Base-by-base conservation (phyloP, 2,797 vertebrate genomes). In the Xenentodon cancila region DNA sequence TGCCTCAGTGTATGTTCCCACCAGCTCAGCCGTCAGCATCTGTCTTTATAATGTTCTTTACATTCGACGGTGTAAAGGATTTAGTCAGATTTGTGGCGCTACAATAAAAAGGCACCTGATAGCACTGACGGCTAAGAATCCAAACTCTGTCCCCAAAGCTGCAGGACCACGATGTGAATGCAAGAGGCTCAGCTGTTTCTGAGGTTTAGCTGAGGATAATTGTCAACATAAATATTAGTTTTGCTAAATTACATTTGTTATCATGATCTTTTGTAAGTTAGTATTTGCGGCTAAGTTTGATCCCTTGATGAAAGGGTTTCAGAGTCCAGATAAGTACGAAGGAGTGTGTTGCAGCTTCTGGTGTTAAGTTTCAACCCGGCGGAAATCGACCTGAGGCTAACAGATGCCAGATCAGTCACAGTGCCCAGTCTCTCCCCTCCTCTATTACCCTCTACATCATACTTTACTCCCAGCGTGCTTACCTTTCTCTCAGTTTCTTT, bases 371-470 rank as follows among this genome's bases (percentile, higher is more conserved):
- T 90, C 91, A 52, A 42, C 73, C 43, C 37, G 52, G 86, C 80
- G 87, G 91, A 93, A 93, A 92, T 89, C 42, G 80, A 92, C 88
- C 90, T 87, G 86, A 85, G 84, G 88, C 83, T 70, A 91, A 90
- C 92, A 94, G 92, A 93, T 94, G 93, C 90, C 88, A 77, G 90
- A 92, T 94, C 91, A 89, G 91, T 93, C 92, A 92, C 89, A 87
- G 82, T 73, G 78, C 74, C 83, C 60, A 83, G 43, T 72, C 56
- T 68, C 64, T 61, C 65, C 68, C 67, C 66, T 77, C 66, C 68
- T 79, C 79, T 63, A n/a, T 78, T 53, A 71, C 45, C 64, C 67
- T 34, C 63, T 50, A 9, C 62, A 34, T 12, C 48, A 12, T 27
- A 16, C 50, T 53, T 43, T 46, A 32, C 53, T 71, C 62, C 62